These are phyloP conservation scores for Euclidia mi DNA, from an alignment of 2,888 invertebrate species.

Conservation along the genomic window DNA sequence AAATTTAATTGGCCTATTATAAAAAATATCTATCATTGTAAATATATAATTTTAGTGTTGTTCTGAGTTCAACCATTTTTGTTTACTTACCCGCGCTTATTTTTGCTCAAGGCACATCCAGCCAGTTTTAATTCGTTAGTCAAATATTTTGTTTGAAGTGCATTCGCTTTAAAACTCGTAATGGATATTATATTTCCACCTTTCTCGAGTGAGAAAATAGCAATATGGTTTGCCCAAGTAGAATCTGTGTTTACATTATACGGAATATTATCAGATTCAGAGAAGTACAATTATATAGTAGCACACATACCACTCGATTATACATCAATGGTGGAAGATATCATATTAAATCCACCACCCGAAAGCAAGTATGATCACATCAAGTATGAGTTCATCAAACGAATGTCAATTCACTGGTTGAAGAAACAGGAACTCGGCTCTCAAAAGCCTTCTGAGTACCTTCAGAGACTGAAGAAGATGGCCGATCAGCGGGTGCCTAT, in stretches of 20 bases:
- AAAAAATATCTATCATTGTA: too few species aligned
- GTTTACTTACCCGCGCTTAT: too few species aligned
- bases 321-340: constrained; percentile 26
- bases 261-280: constrained; percentile 15
- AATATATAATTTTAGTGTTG: too few species aligned
- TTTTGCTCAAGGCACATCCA: too few species aligned
- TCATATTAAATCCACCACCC: constrained; percentile 24
- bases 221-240: constrained; percentile 39
- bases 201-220: constrained; percentile 24
- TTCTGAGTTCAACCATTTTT: too few species aligned
- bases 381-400: constrained; percentile 38
- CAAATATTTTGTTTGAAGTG: too few species aligned
- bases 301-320: constrained; percentile 22
- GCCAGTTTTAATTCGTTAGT: too few species aligned
- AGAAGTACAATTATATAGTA: constrained; percentile 31
- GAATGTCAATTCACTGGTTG: constrained; percentile 22
- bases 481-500: constrained; percentile 19
- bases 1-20: too few species aligned
- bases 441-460: constrained; percentile 30
- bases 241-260: constrained; percentile 32
- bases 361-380: constrained; percentile 18
- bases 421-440: constrained; percentile 9
- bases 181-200: constrained; percentile 30
- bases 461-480: constrained; percentile 20
- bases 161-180: too few species aligned